Conservation (phyloP, 37 sponge, comb jelly and placozoan genomes). For the Diacarnus erythraeanus region DNA sequence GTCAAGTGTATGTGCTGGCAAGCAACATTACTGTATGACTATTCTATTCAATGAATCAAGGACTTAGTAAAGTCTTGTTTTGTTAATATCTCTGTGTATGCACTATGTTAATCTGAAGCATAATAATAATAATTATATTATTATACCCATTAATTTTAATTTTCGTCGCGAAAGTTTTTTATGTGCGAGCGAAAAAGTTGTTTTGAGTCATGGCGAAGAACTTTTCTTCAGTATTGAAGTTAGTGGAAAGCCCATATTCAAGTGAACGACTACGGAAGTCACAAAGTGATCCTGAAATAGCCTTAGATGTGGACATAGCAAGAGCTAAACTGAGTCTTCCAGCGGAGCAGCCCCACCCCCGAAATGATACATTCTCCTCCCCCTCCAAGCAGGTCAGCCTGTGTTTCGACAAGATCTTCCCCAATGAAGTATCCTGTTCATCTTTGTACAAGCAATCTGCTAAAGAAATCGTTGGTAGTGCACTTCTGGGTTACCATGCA, state of each 20-base stretch:
- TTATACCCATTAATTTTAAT: no score
- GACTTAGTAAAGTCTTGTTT: no score
- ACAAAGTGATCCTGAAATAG: neutral
- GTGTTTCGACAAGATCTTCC: conserved; percentile 44
- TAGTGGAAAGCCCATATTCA: neutral
- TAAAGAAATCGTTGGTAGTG: conserved; percentile 60
- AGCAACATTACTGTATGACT: no score
- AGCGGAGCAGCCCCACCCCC: conserved; percentile 46
- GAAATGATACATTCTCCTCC: neutral
- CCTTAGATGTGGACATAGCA: neutral
- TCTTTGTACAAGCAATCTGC: conserved; percentile 46
- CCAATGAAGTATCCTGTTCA: neutral
- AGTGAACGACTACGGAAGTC: neutral
- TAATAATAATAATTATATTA: no score
- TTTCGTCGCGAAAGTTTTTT: no score
- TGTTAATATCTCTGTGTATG: no score
- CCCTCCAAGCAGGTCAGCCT: neutral
- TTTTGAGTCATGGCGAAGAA: conserved; percentile 38
- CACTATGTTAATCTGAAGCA: no score
- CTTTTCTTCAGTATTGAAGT: conserved; percentile 35
- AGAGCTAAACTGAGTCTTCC: neutral
- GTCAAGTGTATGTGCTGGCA: no score
- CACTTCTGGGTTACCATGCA: conserved; percentile 73
- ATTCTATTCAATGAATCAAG: no score
- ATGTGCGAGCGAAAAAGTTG: neutral